phyloP scores from a whole-genome alignment of 2,113 vertebrate genomes.

The Strix aluco region DNA sequence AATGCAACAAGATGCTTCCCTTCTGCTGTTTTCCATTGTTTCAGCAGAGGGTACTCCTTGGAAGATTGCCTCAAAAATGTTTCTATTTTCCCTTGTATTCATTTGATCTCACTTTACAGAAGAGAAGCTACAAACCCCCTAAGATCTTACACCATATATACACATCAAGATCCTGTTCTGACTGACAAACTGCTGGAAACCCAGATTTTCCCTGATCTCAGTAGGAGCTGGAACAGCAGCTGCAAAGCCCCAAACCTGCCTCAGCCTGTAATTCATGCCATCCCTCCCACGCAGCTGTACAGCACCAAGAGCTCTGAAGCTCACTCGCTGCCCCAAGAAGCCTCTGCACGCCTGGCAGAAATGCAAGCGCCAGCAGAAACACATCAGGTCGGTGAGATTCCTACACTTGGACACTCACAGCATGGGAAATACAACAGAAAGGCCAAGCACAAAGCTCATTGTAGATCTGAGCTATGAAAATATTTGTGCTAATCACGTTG shows the following conservation, averaged over 20 bases:
- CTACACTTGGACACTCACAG: not conserved
- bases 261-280: not conserved
- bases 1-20: not conserved
- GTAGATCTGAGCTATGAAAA: not conserved
- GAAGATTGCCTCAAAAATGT: not conserved
- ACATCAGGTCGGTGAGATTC: fast-evolving
- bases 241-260: not conserved
- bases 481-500: fast-evolving
- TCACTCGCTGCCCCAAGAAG: fast-evolving
- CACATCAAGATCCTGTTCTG: not conserved
- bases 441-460: not conserved
- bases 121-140: not conserved
- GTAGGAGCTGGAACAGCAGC: not conserved
- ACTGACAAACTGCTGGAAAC: not conserved
- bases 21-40: not conserved
- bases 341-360: not conserved
- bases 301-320: not conserved
- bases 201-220: not conserved
- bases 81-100: not conserved
- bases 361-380: not conserved
- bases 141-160: not conserved
- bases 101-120: not conserved
- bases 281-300: not conserved
- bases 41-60: not conserved
- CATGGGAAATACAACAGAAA: not conserved